Evolutionary conservation across 2,888 invertebrate genomes (phyloP), one percentile per base, ranked within the genome.

Genomic region (Ichneumon xanthorius): DNA sequence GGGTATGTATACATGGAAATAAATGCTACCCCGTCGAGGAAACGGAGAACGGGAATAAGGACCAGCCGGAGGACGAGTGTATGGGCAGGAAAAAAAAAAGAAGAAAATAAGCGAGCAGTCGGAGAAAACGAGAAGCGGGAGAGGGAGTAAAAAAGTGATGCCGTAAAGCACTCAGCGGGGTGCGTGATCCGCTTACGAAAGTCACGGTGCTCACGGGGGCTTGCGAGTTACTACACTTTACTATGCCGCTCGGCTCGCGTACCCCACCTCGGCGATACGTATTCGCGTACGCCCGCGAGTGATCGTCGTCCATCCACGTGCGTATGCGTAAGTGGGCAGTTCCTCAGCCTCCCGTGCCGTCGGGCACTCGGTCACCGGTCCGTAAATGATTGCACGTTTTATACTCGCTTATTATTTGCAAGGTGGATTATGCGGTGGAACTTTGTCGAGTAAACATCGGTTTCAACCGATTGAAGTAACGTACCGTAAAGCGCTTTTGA

Each of bases 161-260:
- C 92, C 92, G 91, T 93, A 93, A 93, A 93, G 92, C 93, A 93
- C 93, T 93, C 93, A 93, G 92, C 92, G 87, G 90, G 90, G 91
- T 89, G 92, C 93, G 93, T 93, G 93, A 93, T 93, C 92, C 92
- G 93, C 91, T 92, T 93, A 92, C 93, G 86, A 92, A 92, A 92
- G 91, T 91, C 90, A 79, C 72, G 55, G 30, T 63, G 63, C 22
- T 37, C 67, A 33, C 37, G 63, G 33, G 14, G 58, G 61, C 75
- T 65, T 37, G 65, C 75, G 65, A 76, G 75, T 76, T 76, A 76
- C 75, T 76, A 76, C 75, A 65, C 75, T 76, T 76, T 76, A 76
- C 75, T 76, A 65, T 76, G 75, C 75, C 16, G 61, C 50, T 33
- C 75, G 30, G 30, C 50, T 76, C 19, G 65, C 65, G 50, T 48